These are phyloP conservation scores for Lagopus leucura DNA, from an alignment of 2,113 vertebrate genomes.

Conservation along the genomic window DNA sequence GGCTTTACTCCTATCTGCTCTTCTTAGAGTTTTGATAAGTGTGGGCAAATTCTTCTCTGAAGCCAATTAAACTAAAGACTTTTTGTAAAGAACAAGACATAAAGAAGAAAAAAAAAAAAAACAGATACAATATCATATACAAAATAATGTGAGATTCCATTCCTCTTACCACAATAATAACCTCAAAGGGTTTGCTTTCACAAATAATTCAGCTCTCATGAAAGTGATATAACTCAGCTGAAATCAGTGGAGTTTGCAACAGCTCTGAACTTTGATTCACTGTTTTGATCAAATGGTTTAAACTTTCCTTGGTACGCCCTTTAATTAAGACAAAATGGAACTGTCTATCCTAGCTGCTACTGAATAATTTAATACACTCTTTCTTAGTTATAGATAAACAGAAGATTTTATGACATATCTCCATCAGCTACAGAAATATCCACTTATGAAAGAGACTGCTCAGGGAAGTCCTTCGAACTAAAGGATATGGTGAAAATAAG, in stretches of 20 bases:
- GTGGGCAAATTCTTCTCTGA: conserved; percentile 33
- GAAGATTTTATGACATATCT: neutral
- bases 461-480: neutral
- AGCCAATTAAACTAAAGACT: conserved; percentile 25
- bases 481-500: neutral
- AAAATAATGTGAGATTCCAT: conserved; percentile 35
- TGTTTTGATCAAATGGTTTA: conserved; percentile 1
- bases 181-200: conserved; percentile 41
- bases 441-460: neutral
- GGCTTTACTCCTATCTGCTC: conserved; percentile 53
- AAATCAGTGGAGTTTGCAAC: neutral
- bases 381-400: conserved; percentile 1
- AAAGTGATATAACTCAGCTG: conserved; percentile 54
- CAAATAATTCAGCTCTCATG: conserved; percentile 23
- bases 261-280: conserved; percentile 38
- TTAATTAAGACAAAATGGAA: conserved; percentile 48
- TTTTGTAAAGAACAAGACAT: neutral
- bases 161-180: conserved; percentile 34
- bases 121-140: neutral
- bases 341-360: neutral
- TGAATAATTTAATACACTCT: conserved; percentile 25
- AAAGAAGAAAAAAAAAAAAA: neutral
- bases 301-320: neutral
- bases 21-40: conserved; percentile 51
- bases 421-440: neutral